Base-by-base conservation (phyloP, 2,888 invertebrate genomes). In the Geotrupes spiniger region DNA sequence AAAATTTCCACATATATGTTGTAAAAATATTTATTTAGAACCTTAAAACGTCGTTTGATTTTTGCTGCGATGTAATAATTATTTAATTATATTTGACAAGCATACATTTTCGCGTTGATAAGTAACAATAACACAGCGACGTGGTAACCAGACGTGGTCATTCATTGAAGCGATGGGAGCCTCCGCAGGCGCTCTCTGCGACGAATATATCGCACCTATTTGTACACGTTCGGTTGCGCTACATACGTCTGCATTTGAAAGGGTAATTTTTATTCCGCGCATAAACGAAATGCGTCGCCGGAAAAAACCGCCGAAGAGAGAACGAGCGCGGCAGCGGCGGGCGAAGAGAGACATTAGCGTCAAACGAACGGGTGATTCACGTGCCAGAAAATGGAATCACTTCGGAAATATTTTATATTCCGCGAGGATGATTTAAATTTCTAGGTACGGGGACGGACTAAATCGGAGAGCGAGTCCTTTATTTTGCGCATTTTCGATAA, bases 171-270 rank as follows among this genome's bases (percentile, higher is more conserved):
- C 33, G 33, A 14, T 15, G 11, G 4, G 6, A 21, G 11, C 15
- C 33, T 33, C 14, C 14, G 10, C 9, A 33, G 14, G 14, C 15
- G 33, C 33, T 12, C 12, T 8, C 11, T 14, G 11, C 33, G 15
- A 33, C 11, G 33, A 15, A 33, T 12, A 33, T 33, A 33, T 33
- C 14, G 33, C 33, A 15, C 15, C 33, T 33, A 33, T 33, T 33
- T 33, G 33, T 33, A 33, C 33, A 33, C 21, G 27, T 26, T 26
- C 10, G 17, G 27, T 14, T 14, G 10, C 39, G 27, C 14, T 26
- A 10, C 27, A 12, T 15, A 15, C 33, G 33, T 39, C 27, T 39
- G 27, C 27, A 26, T 39, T 39, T 39, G 27, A 39, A 39, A 39
- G 27, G 25, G 39, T 11, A 25, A 39, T 39, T 39, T 39, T 39